These are phyloP conservation scores for Alectura lathami DNA, from an alignment of 2,113 vertebrate species.

Conservation along the genomic window DNA sequence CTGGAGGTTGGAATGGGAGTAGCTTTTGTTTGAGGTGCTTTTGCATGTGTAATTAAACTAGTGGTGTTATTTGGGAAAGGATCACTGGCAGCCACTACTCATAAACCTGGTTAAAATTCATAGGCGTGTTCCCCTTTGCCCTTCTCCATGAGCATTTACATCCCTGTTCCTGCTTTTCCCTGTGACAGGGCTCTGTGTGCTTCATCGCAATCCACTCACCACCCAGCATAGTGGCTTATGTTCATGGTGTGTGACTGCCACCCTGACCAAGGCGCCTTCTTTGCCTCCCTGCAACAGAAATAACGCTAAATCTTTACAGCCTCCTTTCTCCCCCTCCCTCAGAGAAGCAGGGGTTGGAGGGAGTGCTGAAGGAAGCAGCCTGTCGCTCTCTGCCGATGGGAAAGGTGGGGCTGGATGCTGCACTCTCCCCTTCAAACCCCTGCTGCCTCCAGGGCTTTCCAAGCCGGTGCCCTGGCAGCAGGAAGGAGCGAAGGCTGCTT, in stretches of 20 bases:
- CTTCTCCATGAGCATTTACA: neutral
- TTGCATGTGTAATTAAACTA: neutral
- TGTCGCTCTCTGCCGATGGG: neutral
- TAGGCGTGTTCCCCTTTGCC: too few species aligned
- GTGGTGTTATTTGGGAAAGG: neutral
- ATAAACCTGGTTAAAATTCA: neutral
- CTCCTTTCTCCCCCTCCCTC: neutral
- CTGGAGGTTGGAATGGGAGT: neutral
- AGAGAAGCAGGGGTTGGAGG: neutral
- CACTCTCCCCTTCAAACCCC: neutral
- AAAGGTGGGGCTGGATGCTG: neutral
- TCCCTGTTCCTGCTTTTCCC: neutral
- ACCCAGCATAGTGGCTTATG: neutral
- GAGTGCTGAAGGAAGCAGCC: neutral
- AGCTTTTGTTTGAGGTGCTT: neutral
- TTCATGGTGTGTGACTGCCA: too few species aligned
- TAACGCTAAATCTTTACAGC: neutral
- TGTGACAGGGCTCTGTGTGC: neutral
- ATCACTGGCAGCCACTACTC: neutral
- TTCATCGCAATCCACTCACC: too few species aligned
- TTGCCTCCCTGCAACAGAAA: neutral
- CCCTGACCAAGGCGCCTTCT: neutral
- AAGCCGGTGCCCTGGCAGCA: fast-evolving
- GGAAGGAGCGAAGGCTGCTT: neutral
- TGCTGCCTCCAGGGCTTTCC: neutral